These are phyloP conservation scores for Cheilinus undulatus DNA, from an alignment of 2,113 vertebrate species.

Conservation along the genomic window DNA sequence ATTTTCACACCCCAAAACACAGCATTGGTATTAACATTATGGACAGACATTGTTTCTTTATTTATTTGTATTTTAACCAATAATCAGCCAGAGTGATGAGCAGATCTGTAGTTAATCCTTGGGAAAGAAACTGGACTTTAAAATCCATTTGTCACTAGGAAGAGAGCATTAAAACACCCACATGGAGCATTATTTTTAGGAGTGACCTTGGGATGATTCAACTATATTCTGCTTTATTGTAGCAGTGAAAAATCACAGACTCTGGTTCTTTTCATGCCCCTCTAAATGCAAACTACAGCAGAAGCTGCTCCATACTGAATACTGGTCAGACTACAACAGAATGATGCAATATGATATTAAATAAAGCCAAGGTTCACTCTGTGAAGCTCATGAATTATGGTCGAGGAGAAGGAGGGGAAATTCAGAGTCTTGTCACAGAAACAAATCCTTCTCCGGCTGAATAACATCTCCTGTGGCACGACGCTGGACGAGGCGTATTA, in stretches of 20 bases:
- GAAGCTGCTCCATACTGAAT: background rate
- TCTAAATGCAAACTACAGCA: background rate
- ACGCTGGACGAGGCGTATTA: background rate
- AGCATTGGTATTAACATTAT: no score
- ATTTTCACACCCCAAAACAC: no score
- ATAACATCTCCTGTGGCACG: slow-evolving; percentile 1
- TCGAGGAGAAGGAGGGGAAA: background rate
- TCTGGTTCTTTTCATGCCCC: no score
- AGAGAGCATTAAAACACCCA: no score
- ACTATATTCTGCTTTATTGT: background rate
- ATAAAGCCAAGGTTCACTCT: background rate
- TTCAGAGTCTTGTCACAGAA: no score
- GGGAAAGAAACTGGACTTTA: no score
- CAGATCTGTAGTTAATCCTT: no score
- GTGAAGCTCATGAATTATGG: background rate
- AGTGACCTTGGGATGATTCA: background rate
- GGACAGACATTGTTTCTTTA: no score
- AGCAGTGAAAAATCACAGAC: background rate
- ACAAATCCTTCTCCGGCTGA: background rate
- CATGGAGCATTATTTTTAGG: background rate
- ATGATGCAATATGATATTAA: background rate
- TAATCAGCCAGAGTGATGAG: no score
- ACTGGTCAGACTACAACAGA: background rate
- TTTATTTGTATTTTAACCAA: no score
- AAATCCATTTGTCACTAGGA: no score